Percentiles rank a stretch among this genome's conserved stretches.
phyloP scores from a whole-genome alignment of 2,888 invertebrate genomes.

The Thelaira solivaga region DNA sequence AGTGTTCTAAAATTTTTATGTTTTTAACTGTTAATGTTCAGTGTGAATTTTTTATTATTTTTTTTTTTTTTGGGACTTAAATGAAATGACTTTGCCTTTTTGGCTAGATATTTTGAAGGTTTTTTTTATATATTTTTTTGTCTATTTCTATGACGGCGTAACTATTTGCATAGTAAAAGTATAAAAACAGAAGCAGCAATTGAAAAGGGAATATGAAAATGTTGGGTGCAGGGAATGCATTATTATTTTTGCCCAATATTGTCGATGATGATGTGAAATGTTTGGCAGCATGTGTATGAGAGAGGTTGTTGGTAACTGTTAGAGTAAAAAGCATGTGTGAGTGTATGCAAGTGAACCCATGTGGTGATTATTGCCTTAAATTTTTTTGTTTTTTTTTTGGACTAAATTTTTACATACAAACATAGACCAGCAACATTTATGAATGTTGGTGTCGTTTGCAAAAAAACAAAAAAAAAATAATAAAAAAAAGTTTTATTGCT shows the following conservation, averaged over 20 bases:
- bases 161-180: not conserved
- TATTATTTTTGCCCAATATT: constrained; percentile 48
- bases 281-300: too few species aligned
- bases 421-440: constrained; percentile 3
- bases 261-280: constrained; percentile 57
- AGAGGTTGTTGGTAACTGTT: too few species aligned
- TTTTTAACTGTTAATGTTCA: too few species aligned
- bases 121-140: not conserved
- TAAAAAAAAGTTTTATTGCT: constrained; percentile 54
- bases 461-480: too few species aligned
- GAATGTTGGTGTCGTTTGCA: constrained; percentile 51
- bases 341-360: constrained; percentile 52
- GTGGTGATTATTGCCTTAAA: constrained; percentile 61
- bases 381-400: constrained; percentile 4
- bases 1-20: too few species aligned
- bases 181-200: not conserved
- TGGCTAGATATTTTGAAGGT: not conserved
- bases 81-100: constrained; percentile 20
- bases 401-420: not conserved
- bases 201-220: constrained; percentile 15
- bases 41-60: constrained; percentile 14
- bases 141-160: not conserved
- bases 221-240: constrained; percentile 52
- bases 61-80: too few species aligned
- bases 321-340: constrained; percentile 34